These are phyloP conservation scores for Falco punctatus DNA, from an alignment of 2,113 vertebrate species.

Conservation along the genomic window DNA sequence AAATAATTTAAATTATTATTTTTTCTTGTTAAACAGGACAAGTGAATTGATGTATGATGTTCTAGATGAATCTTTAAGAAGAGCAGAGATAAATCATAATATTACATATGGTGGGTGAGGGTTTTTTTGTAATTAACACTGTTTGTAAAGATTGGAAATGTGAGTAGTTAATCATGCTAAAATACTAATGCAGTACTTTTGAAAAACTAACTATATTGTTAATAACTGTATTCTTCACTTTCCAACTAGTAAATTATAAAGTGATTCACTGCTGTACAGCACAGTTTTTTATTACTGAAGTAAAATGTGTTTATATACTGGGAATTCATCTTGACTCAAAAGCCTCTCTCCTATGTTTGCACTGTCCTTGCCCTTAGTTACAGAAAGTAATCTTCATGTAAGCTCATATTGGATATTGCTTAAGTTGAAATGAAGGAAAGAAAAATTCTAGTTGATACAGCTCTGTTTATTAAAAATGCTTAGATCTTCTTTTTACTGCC, in stretches of 20 bases:
- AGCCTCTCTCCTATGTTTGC: neutral
- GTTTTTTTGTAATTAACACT: neutral
- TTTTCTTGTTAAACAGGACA: conserved; percentile 78
- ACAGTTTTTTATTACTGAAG: neutral
- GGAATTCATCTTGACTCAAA: neutral
- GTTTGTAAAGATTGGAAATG: neutral
- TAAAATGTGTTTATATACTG: neutral
- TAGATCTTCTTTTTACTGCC: neutral
- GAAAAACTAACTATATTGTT: neutral
- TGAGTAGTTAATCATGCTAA: neutral
- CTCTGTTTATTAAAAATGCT: neutral
- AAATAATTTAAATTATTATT: neutral
- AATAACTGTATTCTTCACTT: neutral
- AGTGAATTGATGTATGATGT: conserved; percentile 96
- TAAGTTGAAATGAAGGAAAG: neutral
- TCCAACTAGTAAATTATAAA: neutral
- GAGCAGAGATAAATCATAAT: conserved; percentile 99
- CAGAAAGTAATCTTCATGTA: neutral
- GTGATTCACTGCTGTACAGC: neutral
- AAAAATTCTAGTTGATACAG: neutral
- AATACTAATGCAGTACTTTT: neutral
- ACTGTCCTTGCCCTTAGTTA: neutral
- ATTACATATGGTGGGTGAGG: conserved; percentile 90
- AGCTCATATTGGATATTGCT: neutral
- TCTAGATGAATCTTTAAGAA: conserved; percentile 92